Evolutionary conservation across 2,888 invertebrate genomes (phyloP), one percentile per base, ranked within the genome.

Genomic region (Scaptomyza parva): DNA sequence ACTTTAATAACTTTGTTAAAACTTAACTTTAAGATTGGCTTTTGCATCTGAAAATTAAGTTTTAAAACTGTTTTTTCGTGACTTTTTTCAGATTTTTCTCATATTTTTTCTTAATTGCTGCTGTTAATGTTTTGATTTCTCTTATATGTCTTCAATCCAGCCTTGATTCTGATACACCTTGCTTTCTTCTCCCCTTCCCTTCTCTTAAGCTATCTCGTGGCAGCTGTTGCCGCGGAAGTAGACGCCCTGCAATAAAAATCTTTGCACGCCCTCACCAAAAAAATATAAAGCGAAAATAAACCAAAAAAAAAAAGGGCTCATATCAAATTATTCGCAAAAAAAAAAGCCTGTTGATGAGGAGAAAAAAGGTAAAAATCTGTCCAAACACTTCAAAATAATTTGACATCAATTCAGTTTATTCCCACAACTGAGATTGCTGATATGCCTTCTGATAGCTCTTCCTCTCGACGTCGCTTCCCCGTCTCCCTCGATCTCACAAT

Each of bases 341-440:
- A 48, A 52, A 54, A 52, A 40, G 18, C 2, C 1, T 14, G 8
- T 3, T 35, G 35, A 35, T 35, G 35, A 24, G 33, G 28, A 39
- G 14, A 5, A 12, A 1, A 5, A 28, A 52, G 64, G 68, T 43
- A 59, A 76, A 81, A 88, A 87, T 78, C 88, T 91, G 90, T 91
- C 90, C 82, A 91, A 91, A 91, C 90, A 91, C 88, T 89, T 91
- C 90, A 90, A 88, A 91, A 91, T 86, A 91, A 85, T 90, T 88
- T 90, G 89, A 90, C 90, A 90, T 87, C 80, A 77, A 76, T 82
- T 79, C 78, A 83, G 76, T 86, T 78, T 66, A 82, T 90, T 90
- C 89, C 89, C 90, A 90, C 88, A 89, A 55, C 66, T 59, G 30
- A 70, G 55, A 61, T 71, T 66, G 53, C 71, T 57, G 60, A 51